phyloP scores from a whole-genome alignment of 2,888 invertebrate genomes.

The Eilema caniola region DNA sequence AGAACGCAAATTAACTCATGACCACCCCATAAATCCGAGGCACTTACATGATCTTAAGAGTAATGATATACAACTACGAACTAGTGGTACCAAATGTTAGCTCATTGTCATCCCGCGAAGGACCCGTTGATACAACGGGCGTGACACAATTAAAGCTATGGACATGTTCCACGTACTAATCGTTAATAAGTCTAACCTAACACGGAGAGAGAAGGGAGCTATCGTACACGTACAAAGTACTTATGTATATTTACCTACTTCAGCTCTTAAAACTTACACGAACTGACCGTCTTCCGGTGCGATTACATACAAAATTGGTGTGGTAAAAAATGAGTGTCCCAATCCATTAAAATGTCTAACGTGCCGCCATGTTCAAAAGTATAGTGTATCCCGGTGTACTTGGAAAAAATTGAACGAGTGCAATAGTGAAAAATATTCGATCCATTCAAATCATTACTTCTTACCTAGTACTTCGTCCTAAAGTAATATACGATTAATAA shows the following conservation, averaged over 20 bases:
- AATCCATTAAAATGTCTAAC: slow-evolving; percentile 77
- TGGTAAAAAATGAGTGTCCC: slow-evolving; percentile 80
- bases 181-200: slow-evolving; percentile 80
- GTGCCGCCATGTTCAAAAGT: slow-evolving; percentile 79
- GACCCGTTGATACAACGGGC: slow-evolving; percentile 85
- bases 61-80: slow-evolving; percentile 85
- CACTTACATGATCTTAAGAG: slow-evolving; percentile 85
- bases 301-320: slow-evolving; percentile 82
- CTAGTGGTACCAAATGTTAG: slow-evolving; percentile 81
- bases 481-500: slow-evolving; percentile 54
- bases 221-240: slow-evolving; percentile 81
- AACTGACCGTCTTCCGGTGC: slow-evolving; percentile 81
- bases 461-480: slow-evolving; percentile 60
- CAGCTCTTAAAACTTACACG: slow-evolving; percentile 80
- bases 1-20: slow-evolving; percentile 71
- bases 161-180: slow-evolving; percentile 85
- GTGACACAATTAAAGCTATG: slow-evolving; percentile 86
- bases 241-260: slow-evolving; percentile 77
- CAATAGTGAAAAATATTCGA: slow-evolving; percentile 78
- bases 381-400: slow-evolving; percentile 73
- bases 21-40: slow-evolving; percentile 83
- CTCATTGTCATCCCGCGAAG: slow-evolving; percentile 77
- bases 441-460: slow-evolving; percentile 68
- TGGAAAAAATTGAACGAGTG: slow-evolving; percentile 79
- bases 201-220: slow-evolving; percentile 83